Evolutionary conservation across 2,113 vertebrate species (phyloP).

Genomic region (Xiphias gladius): DNA sequence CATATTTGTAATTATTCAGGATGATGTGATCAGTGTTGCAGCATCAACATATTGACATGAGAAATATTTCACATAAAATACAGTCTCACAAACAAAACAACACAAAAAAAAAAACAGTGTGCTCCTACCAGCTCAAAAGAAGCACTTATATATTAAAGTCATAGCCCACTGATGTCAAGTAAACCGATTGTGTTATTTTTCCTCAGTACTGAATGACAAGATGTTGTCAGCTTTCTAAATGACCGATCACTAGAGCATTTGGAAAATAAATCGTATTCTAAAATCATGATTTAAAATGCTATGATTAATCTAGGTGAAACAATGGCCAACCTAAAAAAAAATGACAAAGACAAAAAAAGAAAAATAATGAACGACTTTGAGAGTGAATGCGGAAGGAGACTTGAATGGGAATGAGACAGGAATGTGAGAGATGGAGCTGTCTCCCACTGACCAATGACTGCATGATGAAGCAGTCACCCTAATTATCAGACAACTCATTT

Average conservation of each 20-base stretch:
- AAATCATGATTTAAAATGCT: background rate
- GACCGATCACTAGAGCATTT: background rate
- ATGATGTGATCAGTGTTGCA: background rate
- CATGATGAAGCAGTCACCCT: constrained; percentile 59
- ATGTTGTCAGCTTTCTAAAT: constrained; percentile 4
- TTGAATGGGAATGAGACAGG: constrained; percentile 44
- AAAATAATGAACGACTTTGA: constrained; percentile 6
- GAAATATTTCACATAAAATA: background rate
- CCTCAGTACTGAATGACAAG: background rate
- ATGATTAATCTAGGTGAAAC: constrained; percentile 5
- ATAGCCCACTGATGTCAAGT: no score
- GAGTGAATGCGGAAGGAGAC: constrained; percentile 30
- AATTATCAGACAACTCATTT: constrained; percentile 70
- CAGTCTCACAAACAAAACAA: background rate
- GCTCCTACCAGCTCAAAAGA: background rate
- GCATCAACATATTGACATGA: background rate
- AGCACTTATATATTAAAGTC: background rate
- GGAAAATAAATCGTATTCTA: constrained; percentile 20
- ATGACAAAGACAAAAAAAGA: background rate
- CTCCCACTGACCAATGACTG: constrained; percentile 56
- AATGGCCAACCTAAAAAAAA: constrained; percentile 1
- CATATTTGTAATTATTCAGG: constrained; percentile 3
- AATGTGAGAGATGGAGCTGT: constrained; percentile 56
- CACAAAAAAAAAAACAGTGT: background rate
- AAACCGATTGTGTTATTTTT: background rate